Conservation (phyloP, 2,888 invertebrate genomes). For the Thysanoteuthis rhombus region DNA sequence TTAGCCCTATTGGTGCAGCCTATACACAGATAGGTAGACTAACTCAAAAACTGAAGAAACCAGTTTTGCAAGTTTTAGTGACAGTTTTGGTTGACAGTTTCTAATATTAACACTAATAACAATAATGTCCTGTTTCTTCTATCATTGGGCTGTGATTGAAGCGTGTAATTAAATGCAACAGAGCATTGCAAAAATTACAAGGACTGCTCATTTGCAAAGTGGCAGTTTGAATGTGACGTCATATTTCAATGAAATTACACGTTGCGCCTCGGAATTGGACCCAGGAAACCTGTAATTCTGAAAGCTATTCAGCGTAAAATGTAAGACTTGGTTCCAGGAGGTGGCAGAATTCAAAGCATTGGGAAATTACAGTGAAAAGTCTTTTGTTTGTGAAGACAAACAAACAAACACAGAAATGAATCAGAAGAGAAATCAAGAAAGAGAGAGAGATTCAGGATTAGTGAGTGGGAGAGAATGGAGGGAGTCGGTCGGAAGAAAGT, state of each 20-base stretch:
- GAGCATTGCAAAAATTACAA: neutral
- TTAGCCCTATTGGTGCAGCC: no score
- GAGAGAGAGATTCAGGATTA: neutral
- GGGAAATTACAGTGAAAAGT: neutral
- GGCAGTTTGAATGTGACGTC: conserved; percentile 12
- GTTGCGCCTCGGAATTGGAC: neutral
- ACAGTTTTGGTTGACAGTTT: no score
- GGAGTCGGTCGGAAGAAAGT: neutral
- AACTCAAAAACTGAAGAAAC: no score
- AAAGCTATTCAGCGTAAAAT: neutral
- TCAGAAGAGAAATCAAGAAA: neutral
- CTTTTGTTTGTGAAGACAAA: neutral
- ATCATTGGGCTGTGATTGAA: neutral
- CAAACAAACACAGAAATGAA: neutral
- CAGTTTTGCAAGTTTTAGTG: no score
- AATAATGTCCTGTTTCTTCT: neutral
- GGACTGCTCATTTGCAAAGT: neutral
- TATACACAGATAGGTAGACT: no score
- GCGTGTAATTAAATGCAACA: neutral
- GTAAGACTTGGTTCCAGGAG: neutral
- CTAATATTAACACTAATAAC: neutral
- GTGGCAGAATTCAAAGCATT: neutral
- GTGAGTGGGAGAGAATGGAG: neutral
- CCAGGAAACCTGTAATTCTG: neutral
- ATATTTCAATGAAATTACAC: neutral